Base-by-base conservation (phyloP, 2,888 invertebrate species). In the Rhopalosiphum nymphaeae region DNA sequence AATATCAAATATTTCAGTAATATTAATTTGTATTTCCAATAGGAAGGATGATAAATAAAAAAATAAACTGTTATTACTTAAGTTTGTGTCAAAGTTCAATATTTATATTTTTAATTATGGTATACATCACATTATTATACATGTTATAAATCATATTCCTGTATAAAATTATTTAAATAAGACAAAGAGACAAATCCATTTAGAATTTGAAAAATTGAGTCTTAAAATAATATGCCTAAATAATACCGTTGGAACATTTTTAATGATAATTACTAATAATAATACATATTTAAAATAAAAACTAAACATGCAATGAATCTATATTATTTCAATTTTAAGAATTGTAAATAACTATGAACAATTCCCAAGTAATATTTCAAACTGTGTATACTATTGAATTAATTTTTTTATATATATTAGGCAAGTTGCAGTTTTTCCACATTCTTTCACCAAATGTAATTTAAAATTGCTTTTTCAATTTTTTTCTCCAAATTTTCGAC, bases 341-440 rank as follows among this genome's bases (percentile, higher is more conserved):
- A 86, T 29, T 86, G 42, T 86, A 44, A 86, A 29, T 29, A 44
- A 91, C 49, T 93, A 89, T 94, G 95, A 86, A 94, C 13, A 29
- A 78, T 26, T 56, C 56, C 93, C 84, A 91, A 46, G 86, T 95
- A 95, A 86, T 93, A 94, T 92, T 92, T 89, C 91, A 95, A 89
- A 42, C 92, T 92, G 57, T 85, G 56, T 87, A 56, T 78, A 42
- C 91, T 90, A 26, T 89, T 85, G 88, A 94, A 95, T 44, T 46
- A 91, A 92, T 94, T 95, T 92, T 92, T 94, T 95, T 49, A 21
- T 49, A 67, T 67, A 92, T 7, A 61, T 1, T 26, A 49, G 42
- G 21, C 92, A 92, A 11, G n/a, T 16, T 16, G 16, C 21, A 42
- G 10, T 16, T 29, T 29, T 67, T 67, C 87, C 87, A 13, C 92